Base-by-base conservation (phyloP, 2,113 vertebrate genomes). In the Mystacornis crossleyi region DNA sequence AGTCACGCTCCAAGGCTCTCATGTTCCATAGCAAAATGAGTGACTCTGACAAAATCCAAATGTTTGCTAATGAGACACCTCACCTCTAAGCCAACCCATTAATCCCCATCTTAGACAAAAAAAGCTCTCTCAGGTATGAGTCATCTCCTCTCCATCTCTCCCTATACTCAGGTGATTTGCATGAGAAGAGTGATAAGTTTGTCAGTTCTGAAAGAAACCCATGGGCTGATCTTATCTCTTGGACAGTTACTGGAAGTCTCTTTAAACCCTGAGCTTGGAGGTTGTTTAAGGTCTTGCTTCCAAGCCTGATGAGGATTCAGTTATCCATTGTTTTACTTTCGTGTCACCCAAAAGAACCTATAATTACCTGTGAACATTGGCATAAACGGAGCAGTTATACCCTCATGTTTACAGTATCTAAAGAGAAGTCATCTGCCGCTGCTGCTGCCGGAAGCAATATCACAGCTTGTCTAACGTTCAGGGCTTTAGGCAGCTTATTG, bases 201-300 rank as follows among this genome's bases (percentile, higher is more conserved):
- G 78, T 87, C 78, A 54, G 58, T 85, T 81, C 78, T 77, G 36
- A 75, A 90, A 85, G 73, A 84, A 93, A 90, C 31, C 29, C 58
- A 42, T 79, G 89, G 72, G 80, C 57, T 77, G 91, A 96, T 96
- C 45, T 90, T 96, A 90, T 93, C 91, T 90, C 78, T 79, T 89
- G 95, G 86, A 36, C 92, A 88, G 66, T 86, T 88, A 69, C 89
- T 92, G 88, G 67, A 96, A 72, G 71, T 90, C 91, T 83, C 48
- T 86, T 90, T 89, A 92, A 96, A 93, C 47, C 31, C 47, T 31
- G 18, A 40, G 17, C 43, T 80, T 55, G 31, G 74, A 91, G 62
- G 29, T 87, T 91, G 29, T 67, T 94, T 85, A 81, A 95, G 71
- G 84, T 69, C 47, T 31, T 78, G 53, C 79, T 86, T 92, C 79